Base-by-base conservation (phyloP, 2,888 invertebrate genomes). In the Bembecia ichneumoniformis region DNA sequence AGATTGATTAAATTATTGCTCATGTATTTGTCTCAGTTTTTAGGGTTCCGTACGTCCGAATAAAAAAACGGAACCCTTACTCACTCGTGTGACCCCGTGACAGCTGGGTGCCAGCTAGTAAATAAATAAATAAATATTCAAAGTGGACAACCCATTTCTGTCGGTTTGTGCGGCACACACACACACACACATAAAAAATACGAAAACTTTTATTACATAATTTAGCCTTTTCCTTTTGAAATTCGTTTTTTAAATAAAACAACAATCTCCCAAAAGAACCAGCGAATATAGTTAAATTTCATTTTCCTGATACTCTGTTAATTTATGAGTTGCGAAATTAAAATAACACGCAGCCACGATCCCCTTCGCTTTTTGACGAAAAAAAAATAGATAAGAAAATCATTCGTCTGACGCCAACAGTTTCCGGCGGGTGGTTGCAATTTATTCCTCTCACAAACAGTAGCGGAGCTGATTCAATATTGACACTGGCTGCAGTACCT, bases 401-500 rank as follows among this genome's bases (percentile, higher is more conserved):
- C 66, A 74, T 77, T 71, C 64, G 64, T 66, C 64, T 66, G 76
- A 68, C 68, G 67, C 59, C 68, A 71, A 71, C 69, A 63, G 71
- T 75, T 74, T 77, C 71, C 70, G 65, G 58, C 60, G 64, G 68
- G 64, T 68, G 64, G 68, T 69, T 74, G 71, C 80, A 81, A 81
- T 82, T 82, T 81, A 82, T 82, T 82, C 80, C 69, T 64, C 74
- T 76, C 80, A 78, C 80, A 82, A 81, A 80, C 79, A 78, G 68
- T 70, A 70, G 64, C 71, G 66, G 68, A 60, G 71, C 76, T 76
- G 77, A 77, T 81, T 79, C 82, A 83, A 83, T 83, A 83, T 83
- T 83, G 82, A 82, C 79, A 74, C 68, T 68, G 64, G 73, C 72
- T 68, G 68, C 66, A 59, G 63, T 68, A 71, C 71, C 74, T 73